phyloP scores from a whole-genome alignment of 2,797 vertebrate species.

The Oryzias dopingdopingensis region DNA sequence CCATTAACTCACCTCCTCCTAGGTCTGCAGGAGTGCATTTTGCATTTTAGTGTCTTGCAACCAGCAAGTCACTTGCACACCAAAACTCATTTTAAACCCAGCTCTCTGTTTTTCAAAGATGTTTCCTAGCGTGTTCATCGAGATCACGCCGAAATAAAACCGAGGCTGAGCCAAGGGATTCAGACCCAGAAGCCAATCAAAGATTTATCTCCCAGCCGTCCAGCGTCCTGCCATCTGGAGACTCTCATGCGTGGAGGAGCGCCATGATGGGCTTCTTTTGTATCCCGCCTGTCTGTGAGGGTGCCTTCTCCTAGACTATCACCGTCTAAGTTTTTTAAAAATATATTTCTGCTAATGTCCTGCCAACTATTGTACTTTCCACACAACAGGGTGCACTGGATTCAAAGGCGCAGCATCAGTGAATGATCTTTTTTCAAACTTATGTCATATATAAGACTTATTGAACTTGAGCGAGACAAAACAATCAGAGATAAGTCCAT shows the following conservation, averaged over 20 bases:
- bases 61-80: too few relatives aligned
- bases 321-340: conserved; percentile 18
- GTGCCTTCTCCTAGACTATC: conserved; percentile 25
- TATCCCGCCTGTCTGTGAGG: conserved; percentile 29
- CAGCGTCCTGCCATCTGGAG: conserved; percentile 66
- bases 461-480: too few relatives aligned
- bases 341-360: conserved; percentile 22
- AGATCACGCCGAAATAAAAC: conserved; percentile 37
- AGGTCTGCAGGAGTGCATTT: too few relatives aligned
- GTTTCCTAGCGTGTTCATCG: conserved; percentile 28
- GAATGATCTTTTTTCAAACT: too few relatives aligned
- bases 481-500: too few relatives aligned
- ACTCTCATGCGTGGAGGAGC: conserved; percentile 42
- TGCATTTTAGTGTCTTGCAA: too few relatives aligned
- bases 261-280: conserved; percentile 45
- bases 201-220: conserved; percentile 67
- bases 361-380: conserved; percentile 31
- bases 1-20: neutral
- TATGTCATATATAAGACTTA: too few relatives aligned
- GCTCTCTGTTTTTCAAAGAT: conserved; percentile 37
- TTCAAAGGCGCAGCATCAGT: too few relatives aligned
- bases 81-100: conserved; percentile 34
- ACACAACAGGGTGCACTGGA: too few relatives aligned
- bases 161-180: conserved; percentile 59
- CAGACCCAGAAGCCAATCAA: conserved; percentile 69